Conservation (phyloP, 1,140 invertebrate species). For the Panagrolaimus sp. region DNA sequence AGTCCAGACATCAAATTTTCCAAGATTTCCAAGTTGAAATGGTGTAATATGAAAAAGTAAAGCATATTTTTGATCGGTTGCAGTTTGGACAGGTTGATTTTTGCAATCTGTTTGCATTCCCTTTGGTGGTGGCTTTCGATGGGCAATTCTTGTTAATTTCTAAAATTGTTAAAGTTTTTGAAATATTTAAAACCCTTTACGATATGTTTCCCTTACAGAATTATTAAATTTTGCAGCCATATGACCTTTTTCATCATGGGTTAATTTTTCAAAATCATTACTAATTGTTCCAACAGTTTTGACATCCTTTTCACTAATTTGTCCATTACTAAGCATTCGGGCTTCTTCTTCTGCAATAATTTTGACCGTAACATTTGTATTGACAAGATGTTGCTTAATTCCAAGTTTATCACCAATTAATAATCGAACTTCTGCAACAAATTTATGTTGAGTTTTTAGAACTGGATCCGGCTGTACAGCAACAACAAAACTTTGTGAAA, state of each 20-base stretch:
- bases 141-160: slow-evolving; percentile 58
- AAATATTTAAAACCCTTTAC: background rate
- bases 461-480: slow-evolving; percentile 58
- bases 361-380: slow-evolving; percentile 58
- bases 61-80: slow-evolving; percentile 59
- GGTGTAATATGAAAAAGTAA: slow-evolving; percentile 59
- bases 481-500: slow-evolving; percentile 57
- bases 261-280: slow-evolving; percentile 59
- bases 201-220: slow-evolving; percentile 35
- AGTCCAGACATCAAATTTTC: slow-evolving; percentile 59
- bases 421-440: slow-evolving; percentile 51
- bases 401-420: slow-evolving; percentile 57
- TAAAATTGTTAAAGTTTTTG: slow-evolving; percentile 20
- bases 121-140: slow-evolving; percentile 58
- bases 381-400: slow-evolving; percentile 58
- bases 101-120: slow-evolving; percentile 44
- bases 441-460: slow-evolving; percentile 58
- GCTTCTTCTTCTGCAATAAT: slow-evolving; percentile 59
- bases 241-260: slow-evolving; percentile 56
- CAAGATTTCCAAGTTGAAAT: slow-evolving; percentile 58
- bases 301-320: slow-evolving; percentile 52
- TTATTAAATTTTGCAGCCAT: slow-evolving; percentile 59
- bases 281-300: slow-evolving; percentile 58
- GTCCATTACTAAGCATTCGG: slow-evolving; percentile 38
- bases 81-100: slow-evolving; percentile 42